Percentiles rank a stretch among this genome's conserved stretches.
Evolutionary conservation across 2,797 vertebrate genomes (phyloP).

Genomic region (Gymnodraco acuticeps): DNA sequence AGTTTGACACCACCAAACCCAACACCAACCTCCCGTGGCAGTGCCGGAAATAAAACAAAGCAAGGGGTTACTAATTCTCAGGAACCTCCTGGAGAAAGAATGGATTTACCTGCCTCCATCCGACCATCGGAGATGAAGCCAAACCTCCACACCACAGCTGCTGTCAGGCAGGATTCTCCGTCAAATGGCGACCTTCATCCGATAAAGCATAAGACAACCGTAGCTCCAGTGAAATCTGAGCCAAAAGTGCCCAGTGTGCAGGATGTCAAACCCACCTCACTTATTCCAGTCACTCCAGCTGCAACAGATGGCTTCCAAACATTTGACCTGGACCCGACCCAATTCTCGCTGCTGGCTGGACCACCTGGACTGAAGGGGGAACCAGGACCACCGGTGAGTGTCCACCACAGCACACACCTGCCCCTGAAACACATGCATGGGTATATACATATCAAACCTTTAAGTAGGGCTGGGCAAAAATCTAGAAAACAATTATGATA

Average conservation of each 20-base stretch:
- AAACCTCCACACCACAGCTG: constrained; percentile 43
- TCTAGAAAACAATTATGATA: no score
- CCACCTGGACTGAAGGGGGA: constrained; percentile 93
- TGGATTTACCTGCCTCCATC: constrained; percentile 56
- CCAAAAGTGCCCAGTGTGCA: constrained; percentile 65
- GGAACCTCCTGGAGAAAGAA: constrained; percentile 42
- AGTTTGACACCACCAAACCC: constrained; percentile 38
- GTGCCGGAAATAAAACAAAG: constrained; percentile 32
- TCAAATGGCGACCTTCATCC: constrained; percentile 38
- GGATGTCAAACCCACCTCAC: constrained; percentile 69
- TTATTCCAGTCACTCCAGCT: constrained; percentile 81
- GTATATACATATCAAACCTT: not conserved
- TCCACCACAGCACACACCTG: constrained; percentile 26
- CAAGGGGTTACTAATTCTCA: constrained; percentile 31
- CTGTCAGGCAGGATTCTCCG: constrained; percentile 35
- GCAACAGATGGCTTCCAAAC: constrained; percentile 88
- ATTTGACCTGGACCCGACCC: constrained; percentile 89
- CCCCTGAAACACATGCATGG: constrained; percentile 1
- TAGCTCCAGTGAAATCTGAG: constrained; percentile 69
- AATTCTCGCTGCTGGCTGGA: constrained; percentile 87
- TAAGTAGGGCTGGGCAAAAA: not conserved
- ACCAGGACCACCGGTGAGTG: constrained; percentile 90
- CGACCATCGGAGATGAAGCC: constrained; percentile 50
- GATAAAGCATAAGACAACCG: constrained; percentile 63
- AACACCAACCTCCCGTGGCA: constrained; percentile 49